These are phyloP conservation scores for Empidonax traillii DNA, from an alignment of 2,113 vertebrate species.

Conservation along the genomic window DNA sequence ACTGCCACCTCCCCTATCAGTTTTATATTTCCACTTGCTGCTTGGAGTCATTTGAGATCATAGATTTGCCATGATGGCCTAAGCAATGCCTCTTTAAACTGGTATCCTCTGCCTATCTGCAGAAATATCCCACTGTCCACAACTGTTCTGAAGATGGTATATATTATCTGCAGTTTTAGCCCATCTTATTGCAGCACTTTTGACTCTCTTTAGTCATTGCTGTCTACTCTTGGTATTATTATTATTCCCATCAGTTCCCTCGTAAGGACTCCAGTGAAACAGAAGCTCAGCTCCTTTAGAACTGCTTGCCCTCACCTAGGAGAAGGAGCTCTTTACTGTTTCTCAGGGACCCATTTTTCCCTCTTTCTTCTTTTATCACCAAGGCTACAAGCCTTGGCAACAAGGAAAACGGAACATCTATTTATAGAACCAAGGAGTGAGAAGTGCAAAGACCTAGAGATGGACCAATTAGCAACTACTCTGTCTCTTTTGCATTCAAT, in stretches of 20 bases:
- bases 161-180: not conserved
- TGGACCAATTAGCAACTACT: constrained; percentile 48
- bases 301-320: not conserved
- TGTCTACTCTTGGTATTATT: not conserved
- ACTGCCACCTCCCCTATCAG: not conserved
- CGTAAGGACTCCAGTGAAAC: not conserved
- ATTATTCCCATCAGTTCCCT: not conserved
- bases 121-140: not conserved
- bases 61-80: not conserved
- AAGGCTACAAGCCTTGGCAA: constrained; percentile 65
- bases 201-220: not conserved
- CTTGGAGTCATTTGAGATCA: not conserved
- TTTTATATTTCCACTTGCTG: not conserved
- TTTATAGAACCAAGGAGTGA: constrained; percentile 53
- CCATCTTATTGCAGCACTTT: not conserved
- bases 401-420: constrained; percentile 44
- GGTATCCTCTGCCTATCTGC: not conserved
- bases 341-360: not conserved
- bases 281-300: not conserved
- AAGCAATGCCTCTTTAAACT: not conserved
- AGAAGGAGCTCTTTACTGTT: not conserved
- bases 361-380: constrained; percentile 49
- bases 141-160: not conserved
- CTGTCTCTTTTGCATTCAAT: constrained; percentile 5
- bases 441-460: constrained; percentile 41